Conservation (phyloP, 1,140 invertebrate species). For the Sitobion miscanthi region DNA sequence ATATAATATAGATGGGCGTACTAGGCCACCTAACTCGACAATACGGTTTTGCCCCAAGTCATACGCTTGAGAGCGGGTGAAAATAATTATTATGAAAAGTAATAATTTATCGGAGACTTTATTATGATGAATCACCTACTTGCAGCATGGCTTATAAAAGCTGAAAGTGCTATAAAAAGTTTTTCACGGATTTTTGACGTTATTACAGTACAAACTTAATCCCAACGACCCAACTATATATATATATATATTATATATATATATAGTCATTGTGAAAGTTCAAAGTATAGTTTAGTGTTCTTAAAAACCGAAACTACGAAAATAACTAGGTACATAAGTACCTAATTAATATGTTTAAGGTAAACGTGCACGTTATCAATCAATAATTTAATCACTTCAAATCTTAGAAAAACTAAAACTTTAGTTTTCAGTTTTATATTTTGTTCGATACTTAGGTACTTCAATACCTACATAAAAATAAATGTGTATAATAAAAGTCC, state of each 20-base stretch:
- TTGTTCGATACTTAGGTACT: neutral
- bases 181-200: neutral
- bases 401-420: neutral
- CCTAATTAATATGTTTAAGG: neutral
- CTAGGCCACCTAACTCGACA: rapidly evolving
- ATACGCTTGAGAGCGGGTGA: neutral
- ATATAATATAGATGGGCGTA: neutral
- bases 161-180: neutral
- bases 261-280: neutral
- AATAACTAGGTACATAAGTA: neutral
- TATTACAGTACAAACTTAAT: neutral
- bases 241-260: neutral
- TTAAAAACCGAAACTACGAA: neutral
- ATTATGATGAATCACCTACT: neutral
- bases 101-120: neutral
- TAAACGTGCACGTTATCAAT: neutral
- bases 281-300: neutral
- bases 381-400: neutral
- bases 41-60: neutral
- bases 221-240: neutral
- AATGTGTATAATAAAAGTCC: neutral
- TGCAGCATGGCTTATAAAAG: neutral
- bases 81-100: neutral
- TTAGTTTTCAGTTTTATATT: neutral
- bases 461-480: too few species aligned